Evolutionary conservation across 2,113 vertebrate genomes (phyloP).

Genomic region (Pelvicachromis taeniatus): DNA sequence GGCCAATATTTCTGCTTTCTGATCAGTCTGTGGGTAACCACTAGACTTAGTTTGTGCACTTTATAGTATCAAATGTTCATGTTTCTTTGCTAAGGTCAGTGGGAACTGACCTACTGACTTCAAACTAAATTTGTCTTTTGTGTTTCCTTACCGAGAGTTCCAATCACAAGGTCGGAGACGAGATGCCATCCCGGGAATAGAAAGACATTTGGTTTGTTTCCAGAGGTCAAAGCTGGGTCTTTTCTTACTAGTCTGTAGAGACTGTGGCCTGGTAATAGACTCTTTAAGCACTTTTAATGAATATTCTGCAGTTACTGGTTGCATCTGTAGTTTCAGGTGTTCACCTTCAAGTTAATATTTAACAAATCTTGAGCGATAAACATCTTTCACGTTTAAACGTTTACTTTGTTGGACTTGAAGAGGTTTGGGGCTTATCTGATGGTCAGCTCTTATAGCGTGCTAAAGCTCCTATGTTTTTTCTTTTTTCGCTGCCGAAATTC

Average conservation of each 20-base stretch:
- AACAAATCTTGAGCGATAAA: slow-evolving; percentile 8
- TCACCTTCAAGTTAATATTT: neutral
- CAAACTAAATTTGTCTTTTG: neutral
- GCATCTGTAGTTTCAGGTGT: neutral
- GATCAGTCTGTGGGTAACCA: neutral
- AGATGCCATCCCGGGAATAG: neutral
- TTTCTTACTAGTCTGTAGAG: neutral
- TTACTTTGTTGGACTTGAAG: slow-evolving; percentile 28
- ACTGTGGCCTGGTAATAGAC: neutral
- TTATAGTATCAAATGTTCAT: neutral
- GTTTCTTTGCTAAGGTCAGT: neutral
- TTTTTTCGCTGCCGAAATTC: slow-evolving; percentile 24
- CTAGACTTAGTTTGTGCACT: neutral
- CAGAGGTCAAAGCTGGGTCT: neutral
- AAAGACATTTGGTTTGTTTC: neutral
- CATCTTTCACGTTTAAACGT: slow-evolving; percentile 23
- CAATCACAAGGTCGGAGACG: neutral
- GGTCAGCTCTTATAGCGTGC: slow-evolving; percentile 18
- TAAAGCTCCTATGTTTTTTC: slow-evolving; percentile 22
- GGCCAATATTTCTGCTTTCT: neutral
- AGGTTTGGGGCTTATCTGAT: slow-evolving; percentile 45
- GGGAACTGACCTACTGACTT: neutral
- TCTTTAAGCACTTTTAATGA: neutral
- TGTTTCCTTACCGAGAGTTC: neutral
- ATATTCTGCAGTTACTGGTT: neutral